Evolutionary conservation across 1,140 invertebrate species (phyloP), one percentile per base, ranked within the genome.

Genomic region (Saccostrea glomerata): DNA sequence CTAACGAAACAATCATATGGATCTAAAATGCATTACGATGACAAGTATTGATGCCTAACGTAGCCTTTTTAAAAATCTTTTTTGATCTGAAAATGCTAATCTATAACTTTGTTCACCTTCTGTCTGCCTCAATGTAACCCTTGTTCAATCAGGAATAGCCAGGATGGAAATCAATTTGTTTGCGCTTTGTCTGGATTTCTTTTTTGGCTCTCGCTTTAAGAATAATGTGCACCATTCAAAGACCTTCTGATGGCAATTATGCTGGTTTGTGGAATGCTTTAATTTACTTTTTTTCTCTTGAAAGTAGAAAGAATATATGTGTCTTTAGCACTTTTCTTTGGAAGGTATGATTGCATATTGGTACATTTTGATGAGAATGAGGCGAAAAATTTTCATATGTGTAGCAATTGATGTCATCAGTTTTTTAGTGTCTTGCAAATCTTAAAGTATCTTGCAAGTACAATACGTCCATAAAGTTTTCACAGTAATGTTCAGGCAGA

Each of bases 41-140:
- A 73, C 70, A 73, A 73, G n/a, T 73, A 73, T 73, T 73, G 70
- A 73, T 73, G 70, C 70, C 70, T 73, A 73, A 73, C 70, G 30
- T 25, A 15, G 25, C 70, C n/a, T 73, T 47, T 73, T 73, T 73
- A 23, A 73, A 73, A 25, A 73, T 23, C 70, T n/a, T 73, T 23
- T 73, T 36, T 73, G 70, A 73, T 73, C 70, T 25, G 70, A 73
- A 73, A 73, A 73, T 13, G 70, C 70, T 73, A 73, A 73, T 73
- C 70, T 73, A 73, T 73, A 25, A 25, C 23, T 73, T 23, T 30
- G 23, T 73, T 73, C 70, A 73, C 70, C 70, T 73, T 73, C 70
- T 73, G 70, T 63, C 70, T 73, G 70, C 70, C 15, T 60, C 58
- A 36, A 13, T 73, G 11, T 73, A 73, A 25, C 25, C 70, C 23